A percentile compares a stretch with the other conserved stretches of the same genome.
Conservation (phyloP, 2,113 vertebrate species). For the Percina caprodes region DNA sequence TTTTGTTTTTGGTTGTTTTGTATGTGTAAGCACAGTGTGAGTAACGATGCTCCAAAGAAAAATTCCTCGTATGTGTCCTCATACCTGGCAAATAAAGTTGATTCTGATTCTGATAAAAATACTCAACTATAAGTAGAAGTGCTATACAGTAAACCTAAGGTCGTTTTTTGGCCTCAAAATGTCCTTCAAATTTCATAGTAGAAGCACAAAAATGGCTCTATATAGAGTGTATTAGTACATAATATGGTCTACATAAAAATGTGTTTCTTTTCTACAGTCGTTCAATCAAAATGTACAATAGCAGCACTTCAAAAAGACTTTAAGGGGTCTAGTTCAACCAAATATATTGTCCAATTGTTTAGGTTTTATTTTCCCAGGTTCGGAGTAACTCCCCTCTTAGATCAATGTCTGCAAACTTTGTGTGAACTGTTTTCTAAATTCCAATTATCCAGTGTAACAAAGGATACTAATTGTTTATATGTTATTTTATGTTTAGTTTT, state of each 20-base stretch:
- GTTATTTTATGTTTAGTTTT: neutral
- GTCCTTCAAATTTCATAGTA: neutral
- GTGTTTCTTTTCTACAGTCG: neutral
- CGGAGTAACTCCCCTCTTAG: neutral
- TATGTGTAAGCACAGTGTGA: too few relatives aligned
- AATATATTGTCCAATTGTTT: neutral
- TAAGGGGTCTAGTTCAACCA: neutral
- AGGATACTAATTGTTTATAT: neutral
- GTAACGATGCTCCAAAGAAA: too few relatives aligned
- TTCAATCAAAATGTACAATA: neutral
- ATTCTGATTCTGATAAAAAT: too few relatives aligned
- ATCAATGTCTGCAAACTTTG: too few relatives aligned
- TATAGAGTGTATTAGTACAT: neutral
- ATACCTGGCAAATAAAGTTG: too few relatives aligned
- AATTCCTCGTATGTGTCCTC: too few relatives aligned
- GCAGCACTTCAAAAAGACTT: neutral
- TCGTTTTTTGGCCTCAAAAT: neutral
- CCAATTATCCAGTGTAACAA: neutral
- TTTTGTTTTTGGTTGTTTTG: too few relatives aligned
- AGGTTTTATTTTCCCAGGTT: neutral
- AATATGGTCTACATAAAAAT: too few relatives aligned
- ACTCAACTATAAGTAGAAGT: neutral
- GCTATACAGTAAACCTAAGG: too few relatives aligned
- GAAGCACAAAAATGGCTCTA: neutral
- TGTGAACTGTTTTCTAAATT: neutral